phyloP scores from a whole-genome alignment of 2,113 vertebrate species.

The Zosterops japonicus region DNA sequence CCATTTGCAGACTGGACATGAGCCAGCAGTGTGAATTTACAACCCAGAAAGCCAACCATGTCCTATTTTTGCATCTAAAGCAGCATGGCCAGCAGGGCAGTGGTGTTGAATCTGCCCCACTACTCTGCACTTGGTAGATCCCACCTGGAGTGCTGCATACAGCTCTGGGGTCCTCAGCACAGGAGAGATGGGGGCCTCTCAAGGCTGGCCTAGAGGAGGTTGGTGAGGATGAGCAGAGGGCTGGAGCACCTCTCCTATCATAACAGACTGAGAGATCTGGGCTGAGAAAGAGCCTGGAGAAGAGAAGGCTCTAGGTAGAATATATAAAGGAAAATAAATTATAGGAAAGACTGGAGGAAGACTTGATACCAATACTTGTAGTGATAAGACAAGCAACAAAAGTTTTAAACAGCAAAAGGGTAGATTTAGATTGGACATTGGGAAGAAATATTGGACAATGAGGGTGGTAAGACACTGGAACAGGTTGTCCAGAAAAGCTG shows the following conservation, averaged over 20 bases:
- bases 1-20: not conserved
- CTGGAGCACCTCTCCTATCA: not conserved
- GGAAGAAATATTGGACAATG: not conserved
- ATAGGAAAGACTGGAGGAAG: not conserved
- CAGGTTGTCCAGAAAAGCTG: not conserved
- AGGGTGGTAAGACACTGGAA: not conserved
- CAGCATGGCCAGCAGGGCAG: rapidly evolving
- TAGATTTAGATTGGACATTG: not conserved
- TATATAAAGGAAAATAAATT: not conserved
- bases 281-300: not conserved
- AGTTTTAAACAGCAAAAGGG: not conserved
- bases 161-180: not conserved
- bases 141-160: not conserved
- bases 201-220: rapidly evolving
- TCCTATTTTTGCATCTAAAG: not conserved
- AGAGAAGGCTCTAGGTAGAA: not conserved
- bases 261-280: not conserved
- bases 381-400: not conserved
- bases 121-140: not conserved
- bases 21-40: not conserved
- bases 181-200: not conserved
- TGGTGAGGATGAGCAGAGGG: too few species aligned
- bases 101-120: not conserved
- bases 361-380: not conserved
- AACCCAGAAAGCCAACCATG: rapidly evolving